Evolutionary conservation across 1,140 invertebrate genomes (phyloP), one percentile per base, ranked within the genome.

Genomic region (Anthonomus grandis): DNA sequence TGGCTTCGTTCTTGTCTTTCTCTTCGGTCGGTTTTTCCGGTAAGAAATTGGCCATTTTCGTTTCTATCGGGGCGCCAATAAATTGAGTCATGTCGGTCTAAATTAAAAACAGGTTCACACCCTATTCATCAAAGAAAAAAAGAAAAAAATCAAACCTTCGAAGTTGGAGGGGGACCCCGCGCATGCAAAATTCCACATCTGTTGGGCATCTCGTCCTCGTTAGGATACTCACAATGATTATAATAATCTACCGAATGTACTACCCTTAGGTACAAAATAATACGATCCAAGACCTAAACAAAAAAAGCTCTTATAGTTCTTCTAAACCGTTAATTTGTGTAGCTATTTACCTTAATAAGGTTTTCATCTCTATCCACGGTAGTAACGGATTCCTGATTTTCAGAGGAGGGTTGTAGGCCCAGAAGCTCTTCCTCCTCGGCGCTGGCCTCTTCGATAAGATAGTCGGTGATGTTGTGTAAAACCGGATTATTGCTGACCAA

Each of bases 131-230:
- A n/a, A n/a, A n/a, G n/a, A n/a, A n/a, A n/a, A n/a, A n/a, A n/a
- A n/a, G n/a, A n/a, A n/a, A n/a, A n/a, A n/a, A n/a, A n/a, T 24
- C 12, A 54, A 44, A 70, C 68, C 56, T 73, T 73, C 3, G 83
- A 83, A 3, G 83, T 80, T 1, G 94, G 91, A 3, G 91, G 82
- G 15, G 86, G 84, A 46, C 93, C 95, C 44, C 97, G 80, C 0
- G 94, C 94, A 73, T 99, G 97, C 80, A 99, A 93, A 57, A 99
- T 97, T 12, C 96, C 96, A 76, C 96, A 97, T 22, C 95, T 81
- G 74, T 99, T 98, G 0, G 97, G 97, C 97, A 99, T 99, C 71
- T 97, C 95, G 75, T 99, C 97, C 77, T 99, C 97, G 70, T 97
- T 97, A 0, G 95, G 93, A 79, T 99, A 99, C 68, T 99, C 96